Base-by-base conservation (phyloP, 2,888 invertebrate species). In the Scaptomyza caliginosa region DNA sequence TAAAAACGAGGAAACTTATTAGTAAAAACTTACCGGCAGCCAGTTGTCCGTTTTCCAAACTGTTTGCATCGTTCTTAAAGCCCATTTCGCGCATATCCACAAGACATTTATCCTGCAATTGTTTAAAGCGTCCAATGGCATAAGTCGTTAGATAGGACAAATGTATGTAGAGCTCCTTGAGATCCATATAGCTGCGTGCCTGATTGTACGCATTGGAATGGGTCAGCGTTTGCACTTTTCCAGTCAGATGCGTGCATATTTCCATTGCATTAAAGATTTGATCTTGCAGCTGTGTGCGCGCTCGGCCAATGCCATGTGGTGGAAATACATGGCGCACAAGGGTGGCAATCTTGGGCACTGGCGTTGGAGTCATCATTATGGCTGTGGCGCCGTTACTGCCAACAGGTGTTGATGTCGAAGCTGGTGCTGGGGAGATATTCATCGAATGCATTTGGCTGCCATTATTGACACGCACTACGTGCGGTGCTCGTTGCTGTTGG, bases 121-220 rank as follows among this genome's bases (percentile, higher is more conserved):
- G 88, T 48, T 91, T 91, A 19, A 91, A 91, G 2, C 92, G 87
- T 5, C 91, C 92, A 51, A 91, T 90, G 1, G 91, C 91, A 57
- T 92, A 92, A 0, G 91, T 91, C 58, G 90, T 87, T 34, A 92
- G 65, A 62, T 92, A 92, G 2, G 91, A 91, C 10, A 92, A 72
- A 76, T 92, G 92, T 49, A 92, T 91, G 43, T 91, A 91, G 2
- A 92, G 74, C 57, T 92, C 91, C 58, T 92, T 92, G 4, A 92
- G 88, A 74, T 92, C 92, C 30, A 88, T 77, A 58, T 86, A 88
- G 58, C 82, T 90, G 17, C 85, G 86, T 0, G 89, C 92, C 48
- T 89, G 88, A 67, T 91, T 92, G 57, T 91, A 92, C 0, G 91
- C 91, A 79, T 91, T 91, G 36, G 91, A 91, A 67, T 90, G 90